phyloP scores from a whole-genome alignment of 2,113 vertebrate species.

The Microtus oregoni region DNA sequence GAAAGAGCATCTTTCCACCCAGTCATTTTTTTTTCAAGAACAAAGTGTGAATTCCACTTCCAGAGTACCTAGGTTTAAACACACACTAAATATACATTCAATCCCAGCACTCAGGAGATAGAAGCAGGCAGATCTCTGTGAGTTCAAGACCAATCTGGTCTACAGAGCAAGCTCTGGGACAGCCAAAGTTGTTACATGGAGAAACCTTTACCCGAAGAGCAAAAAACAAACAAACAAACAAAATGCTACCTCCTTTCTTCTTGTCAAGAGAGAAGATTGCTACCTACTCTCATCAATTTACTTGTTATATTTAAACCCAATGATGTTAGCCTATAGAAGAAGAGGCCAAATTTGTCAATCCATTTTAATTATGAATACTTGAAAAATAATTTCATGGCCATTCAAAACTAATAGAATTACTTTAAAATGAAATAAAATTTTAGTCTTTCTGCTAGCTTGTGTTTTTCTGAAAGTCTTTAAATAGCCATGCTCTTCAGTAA shows the following conservation, averaged over 20 bases:
- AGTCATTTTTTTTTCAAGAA: background rate
- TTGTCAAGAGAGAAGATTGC: background rate
- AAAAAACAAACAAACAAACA: too few relatives aligned
- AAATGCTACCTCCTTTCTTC: background rate
- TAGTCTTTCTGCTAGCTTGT: background rate
- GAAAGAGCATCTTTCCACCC: background rate
- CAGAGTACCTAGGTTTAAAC: too few relatives aligned
- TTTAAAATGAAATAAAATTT: background rate
- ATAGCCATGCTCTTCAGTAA: background rate
- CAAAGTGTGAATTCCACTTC: background rate
- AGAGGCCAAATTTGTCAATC: background rate
- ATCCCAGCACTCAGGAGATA: too few relatives aligned
- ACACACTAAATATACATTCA: too few relatives aligned
- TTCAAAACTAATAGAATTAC: background rate
- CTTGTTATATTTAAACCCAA: background rate
- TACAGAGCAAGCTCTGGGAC: too few relatives aligned
- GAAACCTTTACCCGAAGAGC: too few relatives aligned
- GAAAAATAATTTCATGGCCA: background rate
- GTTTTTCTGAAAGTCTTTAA: background rate
- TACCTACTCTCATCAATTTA: background rate
- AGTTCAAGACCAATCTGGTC: too few relatives aligned
- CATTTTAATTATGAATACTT: background rate
- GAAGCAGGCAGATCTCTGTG: too few relatives aligned
- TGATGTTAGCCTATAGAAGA: background rate
- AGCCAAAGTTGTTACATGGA: too few relatives aligned